Percentiles rank a stretch among this genome's conserved stretches.
These are phyloP conservation scores for Callocephalon fimbriatum DNA, from an alignment of 2,113 vertebrate genomes.

Conservation along the genomic window DNA sequence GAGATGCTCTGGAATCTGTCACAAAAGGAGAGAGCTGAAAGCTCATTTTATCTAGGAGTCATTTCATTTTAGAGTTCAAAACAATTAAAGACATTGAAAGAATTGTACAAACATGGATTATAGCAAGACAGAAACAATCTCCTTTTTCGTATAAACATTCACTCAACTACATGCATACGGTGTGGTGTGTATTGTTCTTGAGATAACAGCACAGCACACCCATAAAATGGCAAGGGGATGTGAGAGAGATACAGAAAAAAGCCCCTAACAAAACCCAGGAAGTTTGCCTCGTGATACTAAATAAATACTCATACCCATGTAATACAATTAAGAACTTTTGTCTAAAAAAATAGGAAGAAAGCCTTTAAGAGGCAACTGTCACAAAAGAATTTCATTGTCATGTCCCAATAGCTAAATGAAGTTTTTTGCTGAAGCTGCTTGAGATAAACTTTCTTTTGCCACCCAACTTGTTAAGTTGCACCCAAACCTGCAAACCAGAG, in stretches of 20 bases:
- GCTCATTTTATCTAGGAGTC: conserved; percentile 71
- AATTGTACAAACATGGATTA: conserved; percentile 67
- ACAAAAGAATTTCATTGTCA: background rate
- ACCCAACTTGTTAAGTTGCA: background rate
- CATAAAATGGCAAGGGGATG: background rate
- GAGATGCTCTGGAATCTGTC: conserved; percentile 96
- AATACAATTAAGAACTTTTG: background rate
- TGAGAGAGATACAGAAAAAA: background rate
- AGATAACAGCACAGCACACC: background rate
- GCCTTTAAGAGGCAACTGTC: background rate
- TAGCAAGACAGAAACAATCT: conserved; percentile 56
- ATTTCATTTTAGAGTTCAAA: conserved; percentile 68
- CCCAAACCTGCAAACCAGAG: background rate
- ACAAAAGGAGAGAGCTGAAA: conserved; percentile 84
- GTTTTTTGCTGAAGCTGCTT: background rate
- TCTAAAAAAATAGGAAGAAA: background rate
- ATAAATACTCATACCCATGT: background rate
- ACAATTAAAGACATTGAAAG: conserved; percentile 72
- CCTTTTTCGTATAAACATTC: conserved; percentile 46
- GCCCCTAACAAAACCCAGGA: background rate
- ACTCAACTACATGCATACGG: background rate
- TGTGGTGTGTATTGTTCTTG: background rate
- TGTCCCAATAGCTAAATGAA: background rate
- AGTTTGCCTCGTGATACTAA: background rate
- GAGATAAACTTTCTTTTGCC: background rate